Evolutionary conservation across 2,888 invertebrate genomes (phyloP), one percentile per base, ranked within the genome.

Genomic region (Luperina nickerlii): DNA sequence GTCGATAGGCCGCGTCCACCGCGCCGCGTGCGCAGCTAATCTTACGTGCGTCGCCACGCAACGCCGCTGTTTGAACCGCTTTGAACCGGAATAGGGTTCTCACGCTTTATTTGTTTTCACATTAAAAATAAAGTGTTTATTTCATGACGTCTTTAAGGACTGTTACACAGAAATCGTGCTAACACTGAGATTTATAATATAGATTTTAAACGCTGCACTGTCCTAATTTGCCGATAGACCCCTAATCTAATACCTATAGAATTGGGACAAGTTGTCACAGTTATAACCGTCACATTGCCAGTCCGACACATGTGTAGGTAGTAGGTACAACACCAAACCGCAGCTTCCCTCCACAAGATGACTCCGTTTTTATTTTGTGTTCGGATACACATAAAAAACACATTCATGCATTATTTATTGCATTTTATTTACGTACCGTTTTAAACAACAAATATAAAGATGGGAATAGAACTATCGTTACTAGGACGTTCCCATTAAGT

Each of bases 331-430:
- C 66, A 68, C 32, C 13, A n/a, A 82, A 84, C 84, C 84, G 24
- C 84, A 74, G 69, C 42, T 84, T 84, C 84, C 84, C 70, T 73
- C 82, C 84, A 81, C 81, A 77, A 74, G 68, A 85, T 85, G 74
- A 79, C 79, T 79, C 70, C 48, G 68, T 79, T 85, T 74, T 82
- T 82, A 79, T 85, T 78, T 85, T 62, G 62, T 67, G 82, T 79
- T 79, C 85, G 74, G 60, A 68, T 79, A 68, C 62, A 72, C 85
- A 82, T 85, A 85, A 85, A 85, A 84, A 77, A 71, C 54, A 77
- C 84, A 84, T 76, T 82, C 76, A 76, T 66, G 62, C 24, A 74
- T 68, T 82, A 77, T 84, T 82, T 84, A 84, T 85, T 82, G 74
- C 79, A 45, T 78, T 76, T 72, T 84, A 84, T 79, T 79, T 76